Percentiles rank a stretch among this genome's conserved stretches.
Conservation (phyloP, 2,113 vertebrate species). For the Puntigrus tetrazona region DNA sequence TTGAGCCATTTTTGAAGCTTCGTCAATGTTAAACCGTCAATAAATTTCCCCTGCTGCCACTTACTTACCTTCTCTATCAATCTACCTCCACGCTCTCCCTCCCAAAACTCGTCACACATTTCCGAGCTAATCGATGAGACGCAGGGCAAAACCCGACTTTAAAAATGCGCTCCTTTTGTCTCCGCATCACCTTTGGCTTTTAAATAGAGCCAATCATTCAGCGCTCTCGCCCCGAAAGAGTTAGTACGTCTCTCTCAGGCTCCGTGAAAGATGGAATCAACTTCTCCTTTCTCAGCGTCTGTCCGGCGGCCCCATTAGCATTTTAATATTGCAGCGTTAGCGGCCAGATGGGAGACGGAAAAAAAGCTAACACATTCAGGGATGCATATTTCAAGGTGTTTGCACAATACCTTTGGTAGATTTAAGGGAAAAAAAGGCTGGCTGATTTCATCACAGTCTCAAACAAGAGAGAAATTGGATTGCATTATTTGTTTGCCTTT, state of each 20-base stretch:
- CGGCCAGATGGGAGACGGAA: constrained; percentile 36
- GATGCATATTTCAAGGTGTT: constrained; percentile 57
- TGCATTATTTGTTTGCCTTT: constrained; percentile 10
- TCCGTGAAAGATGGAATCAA: constrained; percentile 23
- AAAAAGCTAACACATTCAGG: constrained; percentile 14
- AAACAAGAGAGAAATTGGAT: constrained; percentile 56
- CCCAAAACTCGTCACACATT: neutral
- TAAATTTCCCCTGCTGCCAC: constrained; percentile 79
- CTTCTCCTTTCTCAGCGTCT: constrained; percentile 31
- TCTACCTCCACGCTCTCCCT: constrained; percentile 60
- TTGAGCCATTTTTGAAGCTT: constrained; percentile 82
- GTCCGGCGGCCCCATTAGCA: constrained; percentile 49
- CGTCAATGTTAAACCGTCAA: constrained; percentile 85
- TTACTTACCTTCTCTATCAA: constrained; percentile 74
- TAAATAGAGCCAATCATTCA: constrained; percentile 1
- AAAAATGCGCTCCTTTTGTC: constrained; percentile 4
- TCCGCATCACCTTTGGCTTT: constrained; percentile 14
- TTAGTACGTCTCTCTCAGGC: constrained; percentile 10
- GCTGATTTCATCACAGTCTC: constrained; percentile 52
- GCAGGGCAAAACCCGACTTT: neutral
- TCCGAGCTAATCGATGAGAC: constrained; percentile 10
- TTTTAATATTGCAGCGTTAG: constrained; percentile 52
- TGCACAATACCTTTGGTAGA: constrained; percentile 47
- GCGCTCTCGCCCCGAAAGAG: neutral
- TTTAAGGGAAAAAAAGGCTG: neutral